phyloP scores from a whole-genome alignment of 2,888 invertebrate genomes.

The Busseola fusca region DNA sequence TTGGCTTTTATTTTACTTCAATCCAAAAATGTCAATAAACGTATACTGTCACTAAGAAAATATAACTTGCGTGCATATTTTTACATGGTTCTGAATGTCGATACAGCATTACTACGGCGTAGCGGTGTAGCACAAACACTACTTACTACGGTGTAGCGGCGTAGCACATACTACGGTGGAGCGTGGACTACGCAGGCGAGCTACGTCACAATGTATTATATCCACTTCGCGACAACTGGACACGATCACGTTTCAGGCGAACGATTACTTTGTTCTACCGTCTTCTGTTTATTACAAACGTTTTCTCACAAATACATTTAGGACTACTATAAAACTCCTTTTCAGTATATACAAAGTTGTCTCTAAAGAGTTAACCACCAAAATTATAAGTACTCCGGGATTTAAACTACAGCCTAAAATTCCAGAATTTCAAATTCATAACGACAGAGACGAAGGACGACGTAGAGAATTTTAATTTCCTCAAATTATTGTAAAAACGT shows the following conservation, averaged over 20 bases:
- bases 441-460: not conserved
- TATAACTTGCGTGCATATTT: constrained; percentile 23
- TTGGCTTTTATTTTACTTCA: not conserved
- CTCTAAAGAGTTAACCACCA: not conserved
- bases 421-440: constrained; percentile 5
- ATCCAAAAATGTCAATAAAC: constrained; percentile 8
- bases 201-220: constrained; percentile 43
- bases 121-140: constrained; percentile 18
- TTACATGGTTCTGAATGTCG: constrained; percentile 12
- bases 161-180: constrained; percentile 30
- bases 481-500: constrained; percentile 9
- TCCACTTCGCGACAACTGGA: constrained; percentile 36
- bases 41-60: constrained; percentile 17
- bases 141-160: constrained; percentile 19
- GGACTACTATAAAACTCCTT: constrained; percentile 2
- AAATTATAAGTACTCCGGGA: constrained; percentile 4
- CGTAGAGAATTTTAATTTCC: constrained; percentile 4
- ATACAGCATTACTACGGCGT: constrained; percentile 33
- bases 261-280: constrained; percentile 38
- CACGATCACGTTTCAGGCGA: constrained; percentile 45
- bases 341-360: not conserved
- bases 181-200: constrained; percentile 16
- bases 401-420: constrained; percentile 6
- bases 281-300: constrained; percentile 29
- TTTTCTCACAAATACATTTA: constrained; percentile 18